Evolutionary conservation across 2,113 vertebrate species (phyloP).

Genomic region (Psittacus erithacus): DNA sequence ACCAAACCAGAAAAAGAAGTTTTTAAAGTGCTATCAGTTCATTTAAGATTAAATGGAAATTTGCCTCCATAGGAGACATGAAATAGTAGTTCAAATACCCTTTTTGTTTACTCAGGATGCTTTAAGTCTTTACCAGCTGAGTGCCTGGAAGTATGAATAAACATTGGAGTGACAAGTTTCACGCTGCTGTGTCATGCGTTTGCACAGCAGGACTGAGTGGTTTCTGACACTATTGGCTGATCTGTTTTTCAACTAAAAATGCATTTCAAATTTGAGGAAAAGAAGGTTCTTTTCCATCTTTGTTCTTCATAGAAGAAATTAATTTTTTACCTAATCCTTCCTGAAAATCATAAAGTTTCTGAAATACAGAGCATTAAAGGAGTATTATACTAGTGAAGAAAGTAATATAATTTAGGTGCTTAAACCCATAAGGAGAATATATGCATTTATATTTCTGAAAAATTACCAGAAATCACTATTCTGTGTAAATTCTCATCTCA

Average conservation of each 20-base stretch:
- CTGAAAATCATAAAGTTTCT: constrained; percentile 10
- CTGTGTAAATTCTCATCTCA: background rate
- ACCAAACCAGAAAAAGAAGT: background rate
- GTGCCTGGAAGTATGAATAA: background rate
- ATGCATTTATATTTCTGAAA: background rate
- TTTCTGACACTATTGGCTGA: background rate
- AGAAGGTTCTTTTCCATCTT: background rate
- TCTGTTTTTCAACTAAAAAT: constrained; percentile 9
- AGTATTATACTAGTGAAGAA: background rate
- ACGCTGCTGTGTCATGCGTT: background rate
- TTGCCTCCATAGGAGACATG: background rate
- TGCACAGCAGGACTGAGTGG: background rate
- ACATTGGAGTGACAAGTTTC: background rate
- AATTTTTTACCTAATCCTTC: background rate
- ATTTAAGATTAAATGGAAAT: constrained; percentile 5
- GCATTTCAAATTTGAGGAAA: background rate
- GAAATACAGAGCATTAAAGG: background rate
- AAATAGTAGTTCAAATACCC: background rate
- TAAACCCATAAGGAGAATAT: background rate
- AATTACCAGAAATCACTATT: background rate
- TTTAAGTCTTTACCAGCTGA: background rate
- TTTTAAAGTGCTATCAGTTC: background rate
- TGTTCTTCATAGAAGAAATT: background rate
- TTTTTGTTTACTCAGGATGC: background rate
- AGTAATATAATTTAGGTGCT: background rate